Conservation (phyloP, 2,888 invertebrate genomes). For the Microchrysa polita region DNA sequence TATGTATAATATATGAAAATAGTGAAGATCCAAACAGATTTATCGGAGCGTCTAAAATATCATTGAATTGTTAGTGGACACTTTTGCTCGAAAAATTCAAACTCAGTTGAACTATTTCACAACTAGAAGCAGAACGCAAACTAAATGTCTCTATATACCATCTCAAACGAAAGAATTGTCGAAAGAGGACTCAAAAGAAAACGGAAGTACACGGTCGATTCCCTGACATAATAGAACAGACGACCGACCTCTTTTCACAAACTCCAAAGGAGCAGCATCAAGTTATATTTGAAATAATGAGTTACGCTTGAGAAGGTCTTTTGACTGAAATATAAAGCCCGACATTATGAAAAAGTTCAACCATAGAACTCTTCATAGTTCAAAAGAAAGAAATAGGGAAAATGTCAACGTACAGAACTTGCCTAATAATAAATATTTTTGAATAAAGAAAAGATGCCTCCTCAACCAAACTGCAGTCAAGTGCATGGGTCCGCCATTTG, state of each 20-base stretch:
- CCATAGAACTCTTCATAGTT: too few relatives aligned
- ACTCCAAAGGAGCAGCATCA: conserved; percentile 23
- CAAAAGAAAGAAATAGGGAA: conserved; percentile 26
- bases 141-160: neutral
- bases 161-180: conserved; percentile 23
- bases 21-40: neutral
- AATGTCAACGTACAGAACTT: conserved; percentile 15
- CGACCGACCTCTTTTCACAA: conserved; percentile 35
- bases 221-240: conserved; percentile 52
- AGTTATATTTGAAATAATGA: conserved; percentile 46
- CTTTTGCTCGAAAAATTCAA: neutral
- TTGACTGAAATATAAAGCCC: conserved; percentile 30
- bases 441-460: conserved; percentile 23
- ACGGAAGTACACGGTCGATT: conserved; percentile 55
- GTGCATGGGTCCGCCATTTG: neutral
- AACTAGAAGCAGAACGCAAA: too few relatives aligned
- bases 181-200: conserved; percentile 43
- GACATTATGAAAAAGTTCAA: conserved; percentile 5
- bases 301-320: conserved; percentile 49
- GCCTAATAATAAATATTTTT: conserved; percentile 34
- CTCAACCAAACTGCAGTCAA: neutral
- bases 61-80: neutral
- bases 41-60: neutral
- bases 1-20: too few relatives aligned
- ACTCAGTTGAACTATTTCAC: conserved; percentile 17